Evolutionary conservation across 37 sponge, comb jelly and placozoan species (phyloP).

Genomic region (Theonella swinhoei): DNA sequence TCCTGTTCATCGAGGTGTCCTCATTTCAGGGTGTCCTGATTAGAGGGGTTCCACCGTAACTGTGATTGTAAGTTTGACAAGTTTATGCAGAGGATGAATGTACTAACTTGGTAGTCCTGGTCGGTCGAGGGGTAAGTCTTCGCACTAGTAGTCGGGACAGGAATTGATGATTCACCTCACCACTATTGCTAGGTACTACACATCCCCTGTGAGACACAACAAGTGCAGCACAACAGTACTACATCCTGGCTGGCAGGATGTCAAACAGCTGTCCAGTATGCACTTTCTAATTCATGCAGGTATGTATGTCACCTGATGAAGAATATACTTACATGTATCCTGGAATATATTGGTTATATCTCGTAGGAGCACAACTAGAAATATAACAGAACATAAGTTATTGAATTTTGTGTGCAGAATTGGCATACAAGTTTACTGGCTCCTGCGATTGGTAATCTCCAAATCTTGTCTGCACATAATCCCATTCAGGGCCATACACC

Average conservation of each 20-base stretch:
- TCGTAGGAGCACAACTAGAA: conserved; percentile 39
- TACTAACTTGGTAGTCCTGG: not conserved
- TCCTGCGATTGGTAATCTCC: conserved; percentile 15
- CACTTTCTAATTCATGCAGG: too few species aligned
- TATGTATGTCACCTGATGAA: too few species aligned
- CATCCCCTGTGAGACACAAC: too few species aligned
- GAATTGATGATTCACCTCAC: not conserved
- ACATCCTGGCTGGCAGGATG: too few species aligned
- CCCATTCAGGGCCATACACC: conserved; percentile 44
- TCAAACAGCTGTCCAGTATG: too few species aligned
- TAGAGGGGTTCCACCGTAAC: not conserved
- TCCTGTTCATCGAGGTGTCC: not conserved
- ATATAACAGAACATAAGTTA: not conserved
- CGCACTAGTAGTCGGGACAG: not conserved
- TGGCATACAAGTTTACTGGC: conserved; percentile 36
- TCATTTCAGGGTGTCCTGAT: not conserved
- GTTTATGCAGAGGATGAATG: too few species aligned
- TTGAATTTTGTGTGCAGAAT: not conserved
- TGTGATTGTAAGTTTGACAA: not conserved
- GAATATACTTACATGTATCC: conserved; percentile 67
- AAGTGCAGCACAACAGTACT: too few species aligned
- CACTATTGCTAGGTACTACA: too few species aligned
- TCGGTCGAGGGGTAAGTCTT: not conserved
- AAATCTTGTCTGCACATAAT: conserved; percentile 34
- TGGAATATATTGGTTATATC: conserved; percentile 58